Conservation (phyloP, 2,113 vertebrate genomes). For the Crotophaga sulcirostris region DNA sequence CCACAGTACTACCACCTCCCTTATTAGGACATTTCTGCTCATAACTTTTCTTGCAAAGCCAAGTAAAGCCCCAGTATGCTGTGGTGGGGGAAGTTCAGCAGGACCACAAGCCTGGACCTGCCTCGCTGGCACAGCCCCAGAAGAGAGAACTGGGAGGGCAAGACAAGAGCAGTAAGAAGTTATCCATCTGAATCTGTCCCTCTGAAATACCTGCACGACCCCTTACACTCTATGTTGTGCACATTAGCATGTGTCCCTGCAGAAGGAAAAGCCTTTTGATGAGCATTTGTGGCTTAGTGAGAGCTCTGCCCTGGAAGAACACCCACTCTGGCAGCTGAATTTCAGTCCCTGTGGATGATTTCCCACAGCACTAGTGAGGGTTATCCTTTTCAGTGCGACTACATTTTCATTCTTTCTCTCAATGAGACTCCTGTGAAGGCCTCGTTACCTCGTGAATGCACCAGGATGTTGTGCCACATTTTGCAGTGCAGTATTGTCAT, state of each 20-base stretch:
- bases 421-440: background rate
- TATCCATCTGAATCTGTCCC: background rate
- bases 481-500: background rate
- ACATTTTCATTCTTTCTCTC: background rate
- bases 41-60: background rate
- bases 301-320: background rate
- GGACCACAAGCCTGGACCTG: background rate
- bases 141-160: background rate
- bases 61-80: rapidly evolving
- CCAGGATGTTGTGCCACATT: background rate
- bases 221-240: background rate
- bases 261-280: background rate
- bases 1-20: background rate
- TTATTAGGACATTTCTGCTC: background rate
- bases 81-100: background rate
- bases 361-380: background rate
- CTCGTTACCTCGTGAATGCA: background rate
- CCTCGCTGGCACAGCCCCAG: background rate
- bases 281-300: rapidly evolving
- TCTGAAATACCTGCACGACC: background rate
- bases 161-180: background rate
- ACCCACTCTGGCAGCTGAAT: background rate
- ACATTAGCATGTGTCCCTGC: rapidly evolving
- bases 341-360: background rate
- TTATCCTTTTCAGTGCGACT: background rate